Conservation (phyloP, 2,113 vertebrate species). For the Brachypodius melanocephalos region DNA sequence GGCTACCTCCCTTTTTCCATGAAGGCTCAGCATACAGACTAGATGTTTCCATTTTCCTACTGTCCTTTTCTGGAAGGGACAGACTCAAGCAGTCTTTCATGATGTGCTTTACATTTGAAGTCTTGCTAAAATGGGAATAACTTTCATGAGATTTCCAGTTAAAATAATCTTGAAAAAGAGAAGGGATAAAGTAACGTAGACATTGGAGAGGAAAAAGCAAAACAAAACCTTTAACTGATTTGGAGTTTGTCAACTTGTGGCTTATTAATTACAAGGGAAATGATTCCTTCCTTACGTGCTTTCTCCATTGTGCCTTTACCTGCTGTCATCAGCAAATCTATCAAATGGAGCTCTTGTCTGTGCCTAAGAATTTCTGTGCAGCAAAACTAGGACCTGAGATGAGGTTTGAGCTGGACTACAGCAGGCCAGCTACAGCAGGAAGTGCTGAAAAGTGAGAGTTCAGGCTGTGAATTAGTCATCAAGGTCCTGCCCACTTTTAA, state of each 20-base stretch:
- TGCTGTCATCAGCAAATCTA: neutral
- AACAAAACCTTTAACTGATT: neutral
- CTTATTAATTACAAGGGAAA: neutral
- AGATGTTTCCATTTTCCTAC: constrained; percentile 74
- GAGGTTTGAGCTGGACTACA: neutral
- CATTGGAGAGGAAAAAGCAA: neutral
- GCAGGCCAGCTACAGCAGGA: neutral
- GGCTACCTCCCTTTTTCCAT: neutral
- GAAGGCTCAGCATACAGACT: constrained; percentile 76
- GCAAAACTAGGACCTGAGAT: neutral
- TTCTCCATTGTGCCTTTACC: neutral
- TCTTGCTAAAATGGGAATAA: constrained; percentile 56
- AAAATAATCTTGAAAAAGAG: constrained; percentile 75
- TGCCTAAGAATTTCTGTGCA: neutral
- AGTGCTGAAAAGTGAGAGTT: neutral
- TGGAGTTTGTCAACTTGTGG: neutral
- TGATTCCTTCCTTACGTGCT: neutral
- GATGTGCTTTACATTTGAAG: neutral
- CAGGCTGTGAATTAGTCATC: neutral
- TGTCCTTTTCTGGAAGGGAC: constrained; percentile 79
- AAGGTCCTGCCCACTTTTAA: neutral
- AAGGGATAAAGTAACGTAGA: neutral
- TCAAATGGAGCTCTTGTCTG: neutral
- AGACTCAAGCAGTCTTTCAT: constrained; percentile 1
- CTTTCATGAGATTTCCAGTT: constrained; percentile 76